Base-by-base conservation (phyloP, 2,888 invertebrate species). In the Pyrrhia umbra region DNA sequence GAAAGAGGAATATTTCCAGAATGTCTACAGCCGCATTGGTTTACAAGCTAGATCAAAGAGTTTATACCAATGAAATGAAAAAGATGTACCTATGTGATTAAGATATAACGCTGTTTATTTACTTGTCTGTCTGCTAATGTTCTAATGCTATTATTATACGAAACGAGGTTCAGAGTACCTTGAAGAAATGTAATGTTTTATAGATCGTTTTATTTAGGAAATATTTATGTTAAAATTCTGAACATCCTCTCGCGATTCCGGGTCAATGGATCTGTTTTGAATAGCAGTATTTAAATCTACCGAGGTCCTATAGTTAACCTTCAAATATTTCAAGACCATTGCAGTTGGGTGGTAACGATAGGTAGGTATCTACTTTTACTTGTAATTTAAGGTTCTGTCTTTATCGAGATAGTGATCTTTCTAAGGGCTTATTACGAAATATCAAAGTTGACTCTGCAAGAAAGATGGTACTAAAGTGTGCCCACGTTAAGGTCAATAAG, bases 161-260 rank as follows among this genome's bases (percentile, higher is more conserved):
- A 20, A 27, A 30, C 37, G 20, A 39, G 16, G 27, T 18, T 51
- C 50, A n/a, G 20, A 56, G 37, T 56, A 47, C 46, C 63, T 45
- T 58, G 30, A 43, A 52, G 16, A 52, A 52, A 34, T 13, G 49
- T 27, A 20, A 25, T 37, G 21, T 45, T 68, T 62, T 40, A 40
- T 45, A 9, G 3, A 43, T 39, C 18, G 18, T 56, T 69, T 68
- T 8, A 43, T 54, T n/a, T 25, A 40, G 65, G 47, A 69, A 71
- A 71, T 40, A 45, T 54, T 64, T 65, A 49, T 34, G 21, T 57
- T 52, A 25, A 30, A 40, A 52, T 23, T 42, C 18, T 30, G n/a
- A n/a, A n/a, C n/a, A 34, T 34, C 34, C 13, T 34, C 34, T 34
- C n/a, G 13, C 13, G 34, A 34, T 55, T n/a, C 39, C 34, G n/a